phyloP scores from a whole-genome alignment of 2,888 invertebrate genomes.

The Tenthredo amoena region DNA sequence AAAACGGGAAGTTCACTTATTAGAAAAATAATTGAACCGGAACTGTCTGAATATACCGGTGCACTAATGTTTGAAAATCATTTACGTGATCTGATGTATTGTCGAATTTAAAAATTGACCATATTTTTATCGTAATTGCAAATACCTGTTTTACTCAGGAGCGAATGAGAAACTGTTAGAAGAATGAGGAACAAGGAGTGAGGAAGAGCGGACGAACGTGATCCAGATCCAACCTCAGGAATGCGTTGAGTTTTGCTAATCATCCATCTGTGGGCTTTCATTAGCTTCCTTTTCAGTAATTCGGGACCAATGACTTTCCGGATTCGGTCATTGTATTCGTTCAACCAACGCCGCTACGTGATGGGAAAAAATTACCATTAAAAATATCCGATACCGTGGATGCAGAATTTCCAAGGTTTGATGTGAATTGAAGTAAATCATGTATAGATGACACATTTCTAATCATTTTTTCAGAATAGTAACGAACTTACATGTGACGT shows the following conservation, averaged over 20 bases:
- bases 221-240: conserved; percentile 70
- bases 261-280: conserved; percentile 91
- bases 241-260: conserved; percentile 88
- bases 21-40: neutral
- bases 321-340: conserved; percentile 88
- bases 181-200: conserved; percentile 33
- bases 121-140: neutral
- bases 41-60: neutral
- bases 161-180: neutral
- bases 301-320: conserved; percentile 87
- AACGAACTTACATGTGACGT: conserved; percentile 86
- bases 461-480: neutral
- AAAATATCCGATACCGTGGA: neutral
- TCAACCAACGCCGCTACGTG: conserved; percentile 87
- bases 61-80: neutral
- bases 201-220: conserved; percentile 37
- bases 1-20: neutral
- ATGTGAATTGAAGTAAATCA: neutral
- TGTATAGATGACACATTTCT: neutral
- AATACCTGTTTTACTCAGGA: conserved; percentile 26
- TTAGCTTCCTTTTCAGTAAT: conserved; percentile 85
- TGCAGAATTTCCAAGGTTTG: neutral
- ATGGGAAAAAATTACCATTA: conserved; percentile 23
- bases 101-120: neutral
- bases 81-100: neutral